Evolutionary conservation across 2,113 vertebrate genomes (phyloP).

Genomic region (Atlantisia rogersi): DNA sequence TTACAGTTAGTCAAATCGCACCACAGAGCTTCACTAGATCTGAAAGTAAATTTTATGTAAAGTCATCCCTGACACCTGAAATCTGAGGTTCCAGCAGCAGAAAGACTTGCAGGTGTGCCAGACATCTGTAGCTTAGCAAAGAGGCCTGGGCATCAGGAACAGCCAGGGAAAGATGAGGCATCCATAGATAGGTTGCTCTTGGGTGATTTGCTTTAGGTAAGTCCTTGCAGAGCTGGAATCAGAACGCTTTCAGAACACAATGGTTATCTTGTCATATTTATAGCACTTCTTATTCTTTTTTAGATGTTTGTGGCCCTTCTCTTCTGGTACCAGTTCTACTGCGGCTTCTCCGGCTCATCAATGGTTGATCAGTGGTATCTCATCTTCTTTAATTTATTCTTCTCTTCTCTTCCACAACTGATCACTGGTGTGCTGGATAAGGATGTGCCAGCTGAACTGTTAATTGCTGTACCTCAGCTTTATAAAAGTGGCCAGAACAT

Average conservation of each 20-base stretch:
- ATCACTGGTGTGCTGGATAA: slow-evolving; percentile 96
- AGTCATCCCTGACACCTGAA: background rate
- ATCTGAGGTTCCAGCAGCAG: background rate
- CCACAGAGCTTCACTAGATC: background rate
- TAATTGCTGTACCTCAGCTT: slow-evolving; percentile 89
- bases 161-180: background rate
- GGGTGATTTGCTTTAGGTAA: rapidly evolving
- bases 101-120: background rate
- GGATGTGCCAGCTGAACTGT: slow-evolving; percentile 85
- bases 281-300: background rate
- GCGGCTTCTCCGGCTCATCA: slow-evolving; percentile 94
- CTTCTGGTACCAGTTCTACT: slow-evolving; percentile 99
- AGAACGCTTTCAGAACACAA: background rate
- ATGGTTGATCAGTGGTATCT: slow-evolving; percentile 99
- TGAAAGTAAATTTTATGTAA: background rate
- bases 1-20: background rate
- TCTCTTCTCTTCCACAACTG: slow-evolving; percentile 96
- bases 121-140: background rate
- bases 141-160: background rate
- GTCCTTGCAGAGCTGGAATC: background rate
- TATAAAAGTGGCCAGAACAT: slow-evolving; percentile 92
- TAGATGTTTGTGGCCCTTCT: slow-evolving; percentile 98
- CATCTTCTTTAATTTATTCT: slow-evolving; percentile 98
- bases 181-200: background rate
- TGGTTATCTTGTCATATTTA: background rate